phyloP scores from a whole-genome alignment of 1,140 invertebrate species.

The Anoplophora glabripennis region DNA sequence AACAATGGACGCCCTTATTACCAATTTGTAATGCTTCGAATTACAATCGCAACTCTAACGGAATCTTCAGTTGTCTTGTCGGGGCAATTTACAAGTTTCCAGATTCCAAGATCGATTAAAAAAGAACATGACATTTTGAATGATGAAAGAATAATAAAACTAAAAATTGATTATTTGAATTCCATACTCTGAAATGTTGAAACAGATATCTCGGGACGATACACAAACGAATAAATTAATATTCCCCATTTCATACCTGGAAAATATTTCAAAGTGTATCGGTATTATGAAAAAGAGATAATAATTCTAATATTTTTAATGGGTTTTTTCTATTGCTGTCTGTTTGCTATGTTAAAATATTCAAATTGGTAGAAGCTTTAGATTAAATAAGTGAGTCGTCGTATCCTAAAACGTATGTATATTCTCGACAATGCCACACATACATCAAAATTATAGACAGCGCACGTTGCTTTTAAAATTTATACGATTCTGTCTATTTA shows the following conservation, averaged over 20 bases:
- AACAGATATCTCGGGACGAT: slow-evolving; percentile 7
- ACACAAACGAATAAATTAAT: slow-evolving; percentile 1
- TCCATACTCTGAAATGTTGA: slow-evolving; percentile 9
- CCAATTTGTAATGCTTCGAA: no score
- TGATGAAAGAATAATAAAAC: slow-evolving; percentile 14
- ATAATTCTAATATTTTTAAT: background rate
- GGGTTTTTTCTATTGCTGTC: background rate
- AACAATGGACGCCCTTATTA: no score
- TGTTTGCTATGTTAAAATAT: slow-evolving; percentile 1
- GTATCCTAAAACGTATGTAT: no score
- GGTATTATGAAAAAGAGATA: background rate
- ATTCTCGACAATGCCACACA: no score
- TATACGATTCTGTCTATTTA: no score
- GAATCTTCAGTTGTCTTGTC: no score
- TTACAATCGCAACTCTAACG: no score
- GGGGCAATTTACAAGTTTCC: slow-evolving; percentile 4
- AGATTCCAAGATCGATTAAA: slow-evolving; percentile 2
- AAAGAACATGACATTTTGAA: slow-evolving; percentile 10
- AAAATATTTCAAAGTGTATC: background rate
- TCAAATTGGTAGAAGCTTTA: background rate
- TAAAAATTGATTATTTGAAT: slow-evolving; percentile 11
- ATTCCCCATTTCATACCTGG: background rate
- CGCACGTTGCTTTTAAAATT: no score
- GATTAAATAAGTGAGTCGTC: no score
- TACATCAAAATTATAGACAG: no score